Evolutionary conservation across 2,797 vertebrate genomes (phyloP).

Genomic region (Limnodromus scolopaceus): DNA sequence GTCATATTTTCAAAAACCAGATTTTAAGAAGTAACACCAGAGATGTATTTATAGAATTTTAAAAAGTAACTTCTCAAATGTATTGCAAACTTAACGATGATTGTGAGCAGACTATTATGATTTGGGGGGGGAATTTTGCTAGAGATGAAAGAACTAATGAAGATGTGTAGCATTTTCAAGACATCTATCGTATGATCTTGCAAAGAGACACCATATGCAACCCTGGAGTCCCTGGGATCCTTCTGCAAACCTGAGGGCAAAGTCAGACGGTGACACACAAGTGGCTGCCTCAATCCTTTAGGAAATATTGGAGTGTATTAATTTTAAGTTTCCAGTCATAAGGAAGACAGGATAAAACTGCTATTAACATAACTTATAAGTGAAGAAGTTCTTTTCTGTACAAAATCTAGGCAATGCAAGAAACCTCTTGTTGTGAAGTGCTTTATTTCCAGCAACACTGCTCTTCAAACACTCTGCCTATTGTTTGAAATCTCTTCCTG

Average conservation of each 20-base stretch:
- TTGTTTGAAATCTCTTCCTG: background rate
- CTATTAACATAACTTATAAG: too few relatives aligned
- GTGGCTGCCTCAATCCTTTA: background rate
- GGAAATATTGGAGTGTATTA: background rate
- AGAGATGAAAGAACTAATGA: background rate
- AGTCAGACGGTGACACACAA: background rate
- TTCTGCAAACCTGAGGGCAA: background rate
- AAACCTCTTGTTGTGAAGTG: rapidly evolving
- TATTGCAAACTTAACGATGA: background rate
- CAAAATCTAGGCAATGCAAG: background rate
- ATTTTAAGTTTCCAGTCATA: background rate
- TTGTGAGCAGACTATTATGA: background rate
- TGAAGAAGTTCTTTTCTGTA: background rate
- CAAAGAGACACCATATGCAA: rapidly evolving
- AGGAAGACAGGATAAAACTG: background rate
- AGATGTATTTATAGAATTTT: background rate
- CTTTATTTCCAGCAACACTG: background rate
- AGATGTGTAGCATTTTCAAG: background rate
- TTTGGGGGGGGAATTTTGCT: background rate
- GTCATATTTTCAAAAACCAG: background rate
- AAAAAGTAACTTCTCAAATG: background rate
- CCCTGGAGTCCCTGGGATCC: background rate
- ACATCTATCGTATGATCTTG: background rate
- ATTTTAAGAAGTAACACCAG: background rate
- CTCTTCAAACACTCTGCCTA: background rate